Evolutionary conservation across 2,113 vertebrate genomes (phyloP).

Genomic region (Prunella himalayana): DNA sequence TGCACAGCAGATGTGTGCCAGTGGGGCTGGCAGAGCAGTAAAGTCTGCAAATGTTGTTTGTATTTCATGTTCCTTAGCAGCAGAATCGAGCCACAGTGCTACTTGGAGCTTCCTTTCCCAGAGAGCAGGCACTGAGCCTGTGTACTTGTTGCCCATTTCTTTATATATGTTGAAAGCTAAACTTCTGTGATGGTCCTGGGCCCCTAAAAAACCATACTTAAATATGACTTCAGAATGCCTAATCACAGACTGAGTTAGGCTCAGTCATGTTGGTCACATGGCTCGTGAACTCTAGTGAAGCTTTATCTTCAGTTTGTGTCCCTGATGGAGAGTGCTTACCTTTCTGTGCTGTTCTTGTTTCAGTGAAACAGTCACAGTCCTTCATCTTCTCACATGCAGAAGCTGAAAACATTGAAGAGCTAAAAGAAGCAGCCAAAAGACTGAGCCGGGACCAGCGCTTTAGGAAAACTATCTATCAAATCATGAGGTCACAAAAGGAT

Average conservation of each 20-base stretch:
- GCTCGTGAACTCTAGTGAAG: not conserved
- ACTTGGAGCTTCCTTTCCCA: not conserved
- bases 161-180: not conserved
- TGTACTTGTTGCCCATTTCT: not conserved
- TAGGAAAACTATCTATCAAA: conserved; percentile 85
- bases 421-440: conserved; percentile 83
- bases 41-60: not conserved
- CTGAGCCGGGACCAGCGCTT: conserved; percentile 87
- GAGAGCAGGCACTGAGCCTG: not conserved
- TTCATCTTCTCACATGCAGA: conserved; percentile 77
- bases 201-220: not conserved
- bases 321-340: not conserved
- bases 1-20: not conserved
- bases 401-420: conserved; percentile 80
- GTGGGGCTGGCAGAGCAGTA: not conserved
- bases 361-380: conserved; percentile 93
- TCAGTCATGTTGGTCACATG: not conserved
- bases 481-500: conserved; percentile 78
- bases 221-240: not conserved
- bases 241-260: not conserved
- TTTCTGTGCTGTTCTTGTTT: conserved; percentile 20
- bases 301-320: not conserved
- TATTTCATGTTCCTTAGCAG: not conserved
- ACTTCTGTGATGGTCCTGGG: not conserved
- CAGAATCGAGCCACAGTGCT: not conserved